Conservation (phyloP, 2,113 vertebrate species). For the Sylvia atricapilla region DNA sequence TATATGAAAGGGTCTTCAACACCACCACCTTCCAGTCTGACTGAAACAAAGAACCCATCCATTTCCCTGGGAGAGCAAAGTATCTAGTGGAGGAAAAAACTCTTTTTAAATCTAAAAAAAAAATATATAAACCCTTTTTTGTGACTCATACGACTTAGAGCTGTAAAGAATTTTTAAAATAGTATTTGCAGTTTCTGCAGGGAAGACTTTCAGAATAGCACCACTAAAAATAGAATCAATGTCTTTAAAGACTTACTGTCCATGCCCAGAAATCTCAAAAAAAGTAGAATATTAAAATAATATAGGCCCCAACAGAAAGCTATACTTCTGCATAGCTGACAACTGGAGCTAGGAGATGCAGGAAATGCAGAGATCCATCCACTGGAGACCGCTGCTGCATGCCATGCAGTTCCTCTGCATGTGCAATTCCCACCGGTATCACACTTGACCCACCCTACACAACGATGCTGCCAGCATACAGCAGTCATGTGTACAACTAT, state of each 20-base stretch:
- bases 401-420: background rate
- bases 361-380: background rate
- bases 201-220: conserved; percentile 28
- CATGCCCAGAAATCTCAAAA: background rate
- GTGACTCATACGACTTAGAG: conserved; percentile 42
- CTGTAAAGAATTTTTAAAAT: conserved; percentile 30
- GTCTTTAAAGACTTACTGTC: conserved; percentile 18
- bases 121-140: background rate
- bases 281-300: conserved; percentile 2
- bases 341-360: background rate
- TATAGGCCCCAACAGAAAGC: background rate
- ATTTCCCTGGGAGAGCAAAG: background rate
- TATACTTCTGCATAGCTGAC: background rate
- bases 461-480: background rate
- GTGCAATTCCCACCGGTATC: background rate
- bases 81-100: background rate
- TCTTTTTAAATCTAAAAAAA: background rate
- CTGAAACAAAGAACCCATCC: background rate
- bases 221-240: conserved; percentile 23
- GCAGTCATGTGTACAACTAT: background rate
- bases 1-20: background rate
- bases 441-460: background rate
- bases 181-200: conserved; percentile 30
- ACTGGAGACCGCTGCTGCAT: background rate
- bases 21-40: background rate